These are phyloP conservation scores for Bilobella aurantiaca DNA, from an alignment of 1,140 invertebrate species.

Conservation along the genomic window DNA sequence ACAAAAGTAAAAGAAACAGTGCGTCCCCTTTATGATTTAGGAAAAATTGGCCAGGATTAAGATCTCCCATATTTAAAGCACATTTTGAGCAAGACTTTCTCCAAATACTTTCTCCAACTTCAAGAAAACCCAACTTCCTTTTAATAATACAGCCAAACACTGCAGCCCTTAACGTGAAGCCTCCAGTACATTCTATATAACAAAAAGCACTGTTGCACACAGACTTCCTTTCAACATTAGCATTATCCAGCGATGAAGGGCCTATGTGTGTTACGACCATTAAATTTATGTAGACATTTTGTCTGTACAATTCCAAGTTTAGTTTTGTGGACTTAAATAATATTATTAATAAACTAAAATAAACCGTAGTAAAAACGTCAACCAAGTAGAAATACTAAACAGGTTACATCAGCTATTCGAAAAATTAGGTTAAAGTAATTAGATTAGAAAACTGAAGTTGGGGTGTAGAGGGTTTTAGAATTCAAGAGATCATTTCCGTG, in stretches of 20 bases:
- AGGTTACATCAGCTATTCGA: too few relatives aligned
- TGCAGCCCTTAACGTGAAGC: too few relatives aligned
- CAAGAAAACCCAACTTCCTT: not conserved
- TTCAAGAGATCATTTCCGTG: too few relatives aligned
- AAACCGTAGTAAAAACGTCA: too few relatives aligned
- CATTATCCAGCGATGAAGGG: not conserved
- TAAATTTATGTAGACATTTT: not conserved
- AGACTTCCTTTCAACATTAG: not conserved
- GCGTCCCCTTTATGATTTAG: not conserved
- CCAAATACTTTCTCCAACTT: not conserved
- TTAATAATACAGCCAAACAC: too few relatives aligned
- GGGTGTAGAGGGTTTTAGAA: too few relatives aligned
- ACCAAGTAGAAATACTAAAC: too few relatives aligned
- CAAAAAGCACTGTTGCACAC: not conserved
- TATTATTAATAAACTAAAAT: too few relatives aligned
- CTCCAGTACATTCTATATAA: not conserved
- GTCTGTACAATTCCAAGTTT: not conserved
- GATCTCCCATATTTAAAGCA: too few relatives aligned
- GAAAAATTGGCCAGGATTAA: not conserved
- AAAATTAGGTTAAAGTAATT: too few relatives aligned
- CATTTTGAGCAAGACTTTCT: not conserved
- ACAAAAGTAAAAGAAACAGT: not conserved
- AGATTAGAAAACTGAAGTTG: too few relatives aligned
- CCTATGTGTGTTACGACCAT: not conserved
- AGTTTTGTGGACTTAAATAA: not conserved